These are phyloP conservation scores for Wiebesia pumilae DNA, from an alignment of 1,140 invertebrate genomes.

Conservation along the genomic window DNA sequence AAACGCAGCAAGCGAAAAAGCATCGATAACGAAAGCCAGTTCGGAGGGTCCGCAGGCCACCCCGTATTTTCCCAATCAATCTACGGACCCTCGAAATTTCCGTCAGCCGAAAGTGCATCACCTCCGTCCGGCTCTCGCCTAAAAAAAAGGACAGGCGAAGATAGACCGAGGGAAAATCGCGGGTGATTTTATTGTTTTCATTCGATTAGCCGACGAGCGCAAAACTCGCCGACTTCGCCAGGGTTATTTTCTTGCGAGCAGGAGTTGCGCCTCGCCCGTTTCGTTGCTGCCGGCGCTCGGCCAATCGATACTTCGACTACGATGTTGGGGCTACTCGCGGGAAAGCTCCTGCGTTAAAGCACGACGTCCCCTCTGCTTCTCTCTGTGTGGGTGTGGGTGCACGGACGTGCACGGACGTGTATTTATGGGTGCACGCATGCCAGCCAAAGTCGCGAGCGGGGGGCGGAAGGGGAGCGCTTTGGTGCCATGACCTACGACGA, in stretches of 20 bases:
- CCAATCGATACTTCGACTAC: slow-evolving; percentile 44
- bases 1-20: not conserved
- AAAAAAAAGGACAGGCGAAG: not conserved
- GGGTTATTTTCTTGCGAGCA: slow-evolving; percentile 29
- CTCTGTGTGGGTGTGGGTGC: not conserved
- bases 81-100: slow-evolving; percentile 32
- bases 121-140: not conserved
- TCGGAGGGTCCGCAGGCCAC: not conserved
- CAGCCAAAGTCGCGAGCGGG: too few species aligned
- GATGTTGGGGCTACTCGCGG: slow-evolving; percentile 20
- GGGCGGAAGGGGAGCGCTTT: slow-evolving; percentile 29
- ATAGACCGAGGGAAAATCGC: not conserved
- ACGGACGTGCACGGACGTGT: too few species aligned
- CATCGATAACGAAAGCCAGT: not conserved
- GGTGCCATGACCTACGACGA: slow-evolving; percentile 53
- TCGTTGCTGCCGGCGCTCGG: not conserved
- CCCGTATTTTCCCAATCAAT: slow-evolving; percentile 28
- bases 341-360: slow-evolving; percentile 27
- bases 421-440: too few species aligned
- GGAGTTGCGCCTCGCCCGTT: not conserved
- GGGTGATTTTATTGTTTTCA: slow-evolving; percentile 38
- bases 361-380: not conserved
- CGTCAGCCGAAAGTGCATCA: slow-evolving; percentile 32
- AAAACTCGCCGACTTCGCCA: not conserved
- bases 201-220: slow-evolving; percentile 32